Evolutionary conservation across 2,113 vertebrate species (phyloP), one percentile per base, ranked within the genome.

Genomic region (Odocoileus virginianus): DNA sequence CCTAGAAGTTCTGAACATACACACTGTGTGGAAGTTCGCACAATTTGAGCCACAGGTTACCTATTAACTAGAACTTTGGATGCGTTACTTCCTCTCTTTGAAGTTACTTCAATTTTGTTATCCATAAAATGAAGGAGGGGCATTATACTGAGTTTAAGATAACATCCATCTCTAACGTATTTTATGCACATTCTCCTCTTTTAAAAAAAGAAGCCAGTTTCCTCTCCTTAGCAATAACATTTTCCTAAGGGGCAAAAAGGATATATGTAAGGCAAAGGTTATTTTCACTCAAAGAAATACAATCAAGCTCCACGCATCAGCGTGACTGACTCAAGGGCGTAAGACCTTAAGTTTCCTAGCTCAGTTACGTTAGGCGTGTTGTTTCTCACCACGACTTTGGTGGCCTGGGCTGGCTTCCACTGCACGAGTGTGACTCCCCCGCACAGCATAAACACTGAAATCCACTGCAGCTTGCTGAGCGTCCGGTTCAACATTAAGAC

Each of bases 381-480:
- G 87, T 89, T 85, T 86, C 98, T 99, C 98, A 99, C 99, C 99
- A 99, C 98, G 13, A 99, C 99, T 99, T 99, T 99, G 0, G 99
- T 99, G 88, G 99, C 98, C 91, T 99, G 99, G 21, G 98, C 99
- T 21, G 99, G 99, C 84, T 99, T 99, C 99, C 99, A 99, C 92
- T 99, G 99, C 13, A 99, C 99, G 0, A 99, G 99, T 6, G 98
- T 99, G 25, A 99, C 99, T 0, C 99, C 99, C 13, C 98, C 99
- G 52, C 99, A 99, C 6, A 99, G 99, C 99, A 99, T 99, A 98
- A 99, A 99, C 88, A 99, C 99, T 0, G 99, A 99, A 97, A 99
- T 98, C 99, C 99, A 99, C 98, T 99, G 99, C 98, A 99, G 95
- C 91, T 99, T 99, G 96, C 98, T 99, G 2, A 99, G 99, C 67